Evolutionary conservation across 2,888 invertebrate genomes (phyloP).

Genomic region (Synergus laeviventris): DNA sequence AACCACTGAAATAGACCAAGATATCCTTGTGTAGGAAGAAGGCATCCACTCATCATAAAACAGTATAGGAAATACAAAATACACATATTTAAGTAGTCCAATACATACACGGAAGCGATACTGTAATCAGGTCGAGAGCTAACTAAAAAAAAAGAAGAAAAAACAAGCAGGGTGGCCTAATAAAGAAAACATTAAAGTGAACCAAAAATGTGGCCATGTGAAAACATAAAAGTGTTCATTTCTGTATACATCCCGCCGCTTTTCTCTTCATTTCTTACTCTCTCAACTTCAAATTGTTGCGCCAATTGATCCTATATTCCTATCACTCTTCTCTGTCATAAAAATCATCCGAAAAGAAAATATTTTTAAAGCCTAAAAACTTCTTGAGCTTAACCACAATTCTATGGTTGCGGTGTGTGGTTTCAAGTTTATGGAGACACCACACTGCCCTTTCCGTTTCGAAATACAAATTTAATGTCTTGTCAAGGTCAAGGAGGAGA

Average conservation of each 20-base stretch:
- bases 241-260: too few species aligned
- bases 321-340: not conserved
- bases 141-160: not conserved
- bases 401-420: constrained; percentile 31
- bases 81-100: not conserved
- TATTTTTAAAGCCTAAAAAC: not conserved
- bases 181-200: not conserved
- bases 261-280: not conserved
- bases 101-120: not conserved
- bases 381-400: constrained; percentile 7
- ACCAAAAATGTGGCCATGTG: not conserved
- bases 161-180: not conserved
- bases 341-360: not conserved
- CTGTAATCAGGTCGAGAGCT: not conserved
- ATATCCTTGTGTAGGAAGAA: constrained; percentile 42
- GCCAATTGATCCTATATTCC: not conserved
- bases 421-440: not conserved
- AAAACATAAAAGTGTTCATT: not conserved
- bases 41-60: constrained; percentile 1
- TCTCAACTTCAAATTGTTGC: not conserved
- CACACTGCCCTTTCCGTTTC: not conserved
- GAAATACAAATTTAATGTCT: not conserved
- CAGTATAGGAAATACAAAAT: not conserved
- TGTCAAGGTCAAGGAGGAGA: not conserved
- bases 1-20: constrained; percentile 45